Evolutionary conservation across 2,888 invertebrate species (phyloP).

Genomic region (Drosophila birchii): DNA sequence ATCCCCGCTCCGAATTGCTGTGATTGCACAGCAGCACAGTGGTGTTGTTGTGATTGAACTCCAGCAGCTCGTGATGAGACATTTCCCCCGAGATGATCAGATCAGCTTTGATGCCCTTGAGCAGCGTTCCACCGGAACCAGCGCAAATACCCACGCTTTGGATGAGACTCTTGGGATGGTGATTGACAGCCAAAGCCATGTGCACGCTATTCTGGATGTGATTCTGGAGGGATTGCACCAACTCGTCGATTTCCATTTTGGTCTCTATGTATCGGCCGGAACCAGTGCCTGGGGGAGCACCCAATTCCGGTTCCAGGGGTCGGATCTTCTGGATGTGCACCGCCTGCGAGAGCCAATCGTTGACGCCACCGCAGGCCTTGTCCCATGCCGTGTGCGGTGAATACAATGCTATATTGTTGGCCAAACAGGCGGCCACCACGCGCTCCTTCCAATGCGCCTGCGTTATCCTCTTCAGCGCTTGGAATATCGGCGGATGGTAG

Average conservation of each 20-base stretch:
- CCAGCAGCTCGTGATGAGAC: conserved; percentile 96
- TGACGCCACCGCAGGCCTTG: conserved; percentile 92
- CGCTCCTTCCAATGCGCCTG: conserved; percentile 94
- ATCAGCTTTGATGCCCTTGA: conserved; percentile 90
- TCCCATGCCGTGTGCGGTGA: conserved; percentile 98
- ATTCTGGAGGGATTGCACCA: conserved; percentile 86
- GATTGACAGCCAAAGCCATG: conserved; percentile 87
- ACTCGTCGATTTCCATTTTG: conserved; percentile 41
- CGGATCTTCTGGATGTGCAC: conserved; percentile 70
- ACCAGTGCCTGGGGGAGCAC: conserved; percentile 83
- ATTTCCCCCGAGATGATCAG: conserved; percentile 96
- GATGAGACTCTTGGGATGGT: conserved; percentile 85
- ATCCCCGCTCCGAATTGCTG: conserved; percentile 97
- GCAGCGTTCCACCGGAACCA: conserved; percentile 93
- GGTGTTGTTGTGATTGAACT: conserved; percentile 91
- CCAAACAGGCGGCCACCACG: conserved; percentile 91
- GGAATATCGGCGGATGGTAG: conserved; percentile 98
- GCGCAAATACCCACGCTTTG: conserved; percentile 92
- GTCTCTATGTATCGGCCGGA: conserved; percentile 87
- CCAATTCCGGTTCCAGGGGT: conserved; percentile 70
- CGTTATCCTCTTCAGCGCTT: conserved; percentile 91
- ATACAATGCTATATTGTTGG: conserved; percentile 94
- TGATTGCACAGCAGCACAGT: conserved; percentile 96
- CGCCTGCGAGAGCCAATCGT: conserved; percentile 93
- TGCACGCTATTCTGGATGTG: conserved; percentile 90